Percentiles rank a stretch among this genome's conserved stretches.
These are phyloP conservation scores for Eubasilissa regina DNA, from an alignment of 1,140 invertebrate species.

Conservation along the genomic window DNA sequence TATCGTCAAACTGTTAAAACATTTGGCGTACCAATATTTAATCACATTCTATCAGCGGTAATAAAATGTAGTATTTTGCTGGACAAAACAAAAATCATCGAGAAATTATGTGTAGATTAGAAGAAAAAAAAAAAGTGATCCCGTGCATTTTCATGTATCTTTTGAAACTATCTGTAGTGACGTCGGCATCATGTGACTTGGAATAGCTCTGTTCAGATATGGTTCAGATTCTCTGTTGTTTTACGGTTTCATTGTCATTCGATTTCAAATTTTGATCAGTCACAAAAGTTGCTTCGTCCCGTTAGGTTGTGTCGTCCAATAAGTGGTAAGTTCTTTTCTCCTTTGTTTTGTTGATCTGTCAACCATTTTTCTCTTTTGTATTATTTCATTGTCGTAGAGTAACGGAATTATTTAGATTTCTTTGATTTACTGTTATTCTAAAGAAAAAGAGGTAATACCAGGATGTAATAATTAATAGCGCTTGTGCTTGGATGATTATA, in stretches of 20 bases:
- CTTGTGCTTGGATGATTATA: background rate
- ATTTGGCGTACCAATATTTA: too few relatives aligned
- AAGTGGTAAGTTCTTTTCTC: background rate
- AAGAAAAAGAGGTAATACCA: background rate
- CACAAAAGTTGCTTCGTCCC: background rate
- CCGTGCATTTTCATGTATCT: background rate
- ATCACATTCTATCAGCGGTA: too few relatives aligned
- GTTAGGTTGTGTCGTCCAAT: background rate
- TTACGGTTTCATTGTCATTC: background rate
- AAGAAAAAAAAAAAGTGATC: too few relatives aligned
- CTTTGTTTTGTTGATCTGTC: background rate
- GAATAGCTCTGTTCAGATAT: background rate
- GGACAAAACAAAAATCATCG: too few relatives aligned
- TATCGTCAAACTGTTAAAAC: too few relatives aligned
- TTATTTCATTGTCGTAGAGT: background rate
- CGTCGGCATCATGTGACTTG: background rate
- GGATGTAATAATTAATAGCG: background rate
- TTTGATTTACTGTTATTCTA: background rate
- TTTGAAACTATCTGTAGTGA: conserved; percentile 7
- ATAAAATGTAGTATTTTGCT: too few relatives aligned
- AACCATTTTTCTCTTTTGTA: background rate
- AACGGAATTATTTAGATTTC: background rate
- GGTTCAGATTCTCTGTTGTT: too few relatives aligned
- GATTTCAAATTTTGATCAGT: conserved; percentile 1
- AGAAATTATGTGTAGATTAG: too few relatives aligned